Percentiles rank a stretch among this genome's conserved stretches.
These are phyloP conservation scores for Chascanopsetta lugubris DNA, from an alignment of 2,113 vertebrate species.

Conservation along the genomic window DNA sequence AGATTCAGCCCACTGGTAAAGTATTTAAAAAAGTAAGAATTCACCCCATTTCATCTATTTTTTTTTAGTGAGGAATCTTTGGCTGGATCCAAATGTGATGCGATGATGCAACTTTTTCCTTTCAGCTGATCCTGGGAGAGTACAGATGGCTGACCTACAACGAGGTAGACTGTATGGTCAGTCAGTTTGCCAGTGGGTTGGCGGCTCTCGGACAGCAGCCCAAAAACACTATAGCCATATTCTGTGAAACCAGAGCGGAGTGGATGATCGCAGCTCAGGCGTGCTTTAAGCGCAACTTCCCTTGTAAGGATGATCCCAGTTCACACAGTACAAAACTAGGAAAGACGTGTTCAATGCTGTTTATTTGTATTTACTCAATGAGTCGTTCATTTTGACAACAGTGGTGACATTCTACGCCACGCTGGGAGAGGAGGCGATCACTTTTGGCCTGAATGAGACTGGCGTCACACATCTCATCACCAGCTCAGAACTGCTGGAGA, in stretches of 20 bases:
- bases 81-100: slow-evolving; percentile 1
- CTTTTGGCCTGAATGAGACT: slow-evolving; percentile 92
- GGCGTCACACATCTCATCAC: slow-evolving; percentile 91
- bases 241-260: slow-evolving; percentile 95
- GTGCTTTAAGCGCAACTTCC: slow-evolving; percentile 95
- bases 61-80: neutral
- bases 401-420: slow-evolving; percentile 97
- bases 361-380: slow-evolving; percentile 1
- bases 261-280: slow-evolving; percentile 95
- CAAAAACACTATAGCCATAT: slow-evolving; percentile 89
- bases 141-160: slow-evolving; percentile 93
- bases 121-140: slow-evolving; percentile 90
- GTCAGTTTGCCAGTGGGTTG: slow-evolving; percentile 87
- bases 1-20: slow-evolving; percentile 93
- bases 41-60: accelerated
- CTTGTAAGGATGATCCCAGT: slow-evolving; percentile 81
- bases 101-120: slow-evolving; percentile 18
- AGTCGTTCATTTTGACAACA: slow-evolving; percentile 51
- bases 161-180: slow-evolving; percentile 81
- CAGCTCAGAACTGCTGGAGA: slow-evolving; percentile 90
- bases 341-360: neutral
- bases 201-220: slow-evolving; percentile 87
- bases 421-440: slow-evolving; percentile 92
- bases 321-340: neutral
- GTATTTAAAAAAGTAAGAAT: slow-evolving; percentile 94